phyloP scores from a whole-genome alignment of 2,888 invertebrate genomes.

The Formica aserva region DNA sequence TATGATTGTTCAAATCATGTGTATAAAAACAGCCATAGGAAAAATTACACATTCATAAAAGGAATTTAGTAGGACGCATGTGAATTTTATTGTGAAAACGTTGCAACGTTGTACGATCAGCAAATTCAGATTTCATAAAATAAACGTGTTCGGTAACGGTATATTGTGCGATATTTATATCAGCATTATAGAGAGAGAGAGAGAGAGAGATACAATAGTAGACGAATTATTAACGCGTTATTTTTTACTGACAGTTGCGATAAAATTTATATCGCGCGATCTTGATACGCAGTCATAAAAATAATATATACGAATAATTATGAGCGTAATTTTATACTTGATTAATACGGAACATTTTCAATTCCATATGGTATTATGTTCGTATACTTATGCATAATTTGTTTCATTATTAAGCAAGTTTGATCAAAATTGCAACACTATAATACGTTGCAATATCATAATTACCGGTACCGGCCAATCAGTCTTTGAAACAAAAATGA shows the following conservation, averaged over 20 bases:
- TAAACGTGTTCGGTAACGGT: neutral
- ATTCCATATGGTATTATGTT: neutral
- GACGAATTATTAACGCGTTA: neutral
- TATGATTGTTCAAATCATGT: neutral
- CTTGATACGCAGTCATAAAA: neutral
- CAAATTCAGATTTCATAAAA: slow-evolving; percentile 20
- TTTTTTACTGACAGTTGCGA: neutral
- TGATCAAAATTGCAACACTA: neutral
- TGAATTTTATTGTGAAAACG: neutral
- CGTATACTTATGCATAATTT: neutral
- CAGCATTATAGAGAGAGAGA: neutral
- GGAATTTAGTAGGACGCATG: slow-evolving; percentile 10
- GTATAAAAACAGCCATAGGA: slow-evolving; percentile 19
- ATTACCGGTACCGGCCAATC: neutral
- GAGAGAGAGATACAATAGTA: neutral
- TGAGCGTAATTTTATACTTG: neutral
- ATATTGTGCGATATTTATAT: neutral
- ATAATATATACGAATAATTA: neutral
- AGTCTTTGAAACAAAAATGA: slow-evolving; percentile 26
- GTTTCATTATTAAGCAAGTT: neutral
- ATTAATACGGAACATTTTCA: neutral
- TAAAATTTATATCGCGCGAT: neutral
- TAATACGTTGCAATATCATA: neutral
- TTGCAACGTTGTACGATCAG: neutral
- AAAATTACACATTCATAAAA: slow-evolving; percentile 26